Percentiles rank a stretch among this genome's conserved stretches.
Conservation (phyloP, 2,797 vertebrate species). For the Eremophila alpestris region DNA sequence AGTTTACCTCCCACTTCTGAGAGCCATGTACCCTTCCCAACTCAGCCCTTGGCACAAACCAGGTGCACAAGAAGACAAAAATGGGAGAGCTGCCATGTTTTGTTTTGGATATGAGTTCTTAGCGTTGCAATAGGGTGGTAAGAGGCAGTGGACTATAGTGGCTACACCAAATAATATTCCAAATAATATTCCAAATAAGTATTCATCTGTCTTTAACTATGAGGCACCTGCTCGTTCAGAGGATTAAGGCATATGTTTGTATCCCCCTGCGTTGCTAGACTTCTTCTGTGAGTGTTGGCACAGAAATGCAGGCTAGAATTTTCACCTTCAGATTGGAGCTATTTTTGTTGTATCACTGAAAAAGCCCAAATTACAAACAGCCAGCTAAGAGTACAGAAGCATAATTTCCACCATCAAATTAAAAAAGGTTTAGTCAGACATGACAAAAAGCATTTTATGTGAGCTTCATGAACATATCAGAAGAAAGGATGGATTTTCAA, state of each 20-base stretch:
- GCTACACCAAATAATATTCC: not conserved
- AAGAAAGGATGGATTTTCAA: not conserved
- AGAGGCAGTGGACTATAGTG: not conserved
- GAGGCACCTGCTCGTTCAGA: not conserved
- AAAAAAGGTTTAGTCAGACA: slow-evolving; percentile 30
- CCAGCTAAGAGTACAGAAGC: not conserved
- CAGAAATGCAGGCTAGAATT: not conserved
- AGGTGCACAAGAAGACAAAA: not conserved
- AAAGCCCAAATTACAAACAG: slow-evolving; percentile 5
- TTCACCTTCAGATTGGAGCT: slow-evolving; percentile 26
- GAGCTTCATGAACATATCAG: not conserved
- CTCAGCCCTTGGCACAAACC: not conserved
- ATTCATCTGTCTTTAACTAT: not conserved
- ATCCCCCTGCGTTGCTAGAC: not conserved
- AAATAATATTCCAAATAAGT: not conserved
- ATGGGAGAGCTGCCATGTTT: not conserved
- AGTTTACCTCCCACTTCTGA: not conserved
- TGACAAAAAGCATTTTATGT: not conserved
- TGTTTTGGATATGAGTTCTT: not conserved
- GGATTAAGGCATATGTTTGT: not conserved
- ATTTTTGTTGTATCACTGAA: not conserved
- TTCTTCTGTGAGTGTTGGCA: not conserved
- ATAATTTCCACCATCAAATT: not conserved
- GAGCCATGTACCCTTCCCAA: not conserved
- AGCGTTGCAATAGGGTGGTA: not conserved